phyloP scores from a whole-genome alignment of 2,797 vertebrate genomes.

The Ceryle rudis region DNA sequence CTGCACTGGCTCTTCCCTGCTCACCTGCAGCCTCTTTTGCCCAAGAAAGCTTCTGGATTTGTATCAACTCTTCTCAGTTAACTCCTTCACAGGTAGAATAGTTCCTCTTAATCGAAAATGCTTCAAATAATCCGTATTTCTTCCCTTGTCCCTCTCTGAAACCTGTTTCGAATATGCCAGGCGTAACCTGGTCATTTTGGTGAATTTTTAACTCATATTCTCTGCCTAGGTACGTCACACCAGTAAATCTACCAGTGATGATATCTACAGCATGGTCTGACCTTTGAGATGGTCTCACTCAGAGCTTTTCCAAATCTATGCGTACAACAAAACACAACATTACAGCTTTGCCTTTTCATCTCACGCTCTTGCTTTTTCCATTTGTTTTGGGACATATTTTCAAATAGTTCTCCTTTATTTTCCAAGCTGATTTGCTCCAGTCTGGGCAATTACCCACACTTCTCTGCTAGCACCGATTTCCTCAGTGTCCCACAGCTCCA shows the following conservation, averaged over 20 bases:
- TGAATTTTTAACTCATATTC: background rate
- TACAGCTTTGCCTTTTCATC: background rate
- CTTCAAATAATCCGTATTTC: background rate
- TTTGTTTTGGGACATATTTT: background rate
- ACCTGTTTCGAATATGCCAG: background rate
- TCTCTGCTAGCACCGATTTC: background rate
- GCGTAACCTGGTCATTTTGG: background rate
- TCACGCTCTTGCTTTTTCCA: background rate
- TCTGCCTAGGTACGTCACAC: background rate
- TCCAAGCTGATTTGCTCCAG: background rate
- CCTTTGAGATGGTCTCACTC: background rate
- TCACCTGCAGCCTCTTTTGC: background rate
- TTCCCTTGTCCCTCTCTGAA: background rate
- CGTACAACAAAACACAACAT: background rate
- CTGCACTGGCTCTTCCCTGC: background rate
- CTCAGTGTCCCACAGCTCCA: background rate
- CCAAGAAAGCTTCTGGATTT: background rate
- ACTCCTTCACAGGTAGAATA: background rate
- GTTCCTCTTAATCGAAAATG: background rate
- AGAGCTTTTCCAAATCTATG: background rate
- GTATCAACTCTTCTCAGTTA: background rate
- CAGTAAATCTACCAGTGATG: background rate
- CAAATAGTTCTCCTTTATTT: background rate
- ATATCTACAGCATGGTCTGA: background rate
- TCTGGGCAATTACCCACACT: background rate